Evolutionary conservation across 2,797 vertebrate genomes (phyloP).

Genomic region (Chelidonichthys spinosus): DNA sequence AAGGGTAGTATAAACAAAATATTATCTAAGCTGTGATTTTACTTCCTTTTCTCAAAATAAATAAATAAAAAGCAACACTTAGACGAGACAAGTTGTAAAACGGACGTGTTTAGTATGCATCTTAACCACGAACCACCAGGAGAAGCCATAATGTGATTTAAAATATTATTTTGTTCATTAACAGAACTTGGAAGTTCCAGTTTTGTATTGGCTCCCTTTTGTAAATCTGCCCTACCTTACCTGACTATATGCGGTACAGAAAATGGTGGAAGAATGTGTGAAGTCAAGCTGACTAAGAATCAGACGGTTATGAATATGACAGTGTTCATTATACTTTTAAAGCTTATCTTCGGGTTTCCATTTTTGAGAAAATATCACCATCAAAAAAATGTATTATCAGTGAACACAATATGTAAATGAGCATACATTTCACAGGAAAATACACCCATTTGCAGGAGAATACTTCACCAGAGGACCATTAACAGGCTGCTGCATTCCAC

Average conservation of each 20-base stretch:
- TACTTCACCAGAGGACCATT: slow-evolving; percentile 48
- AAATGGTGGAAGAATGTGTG: not conserved
- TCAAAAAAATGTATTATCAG: not conserved
- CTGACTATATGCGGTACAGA: not conserved
- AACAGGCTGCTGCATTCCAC: slow-evolving; percentile 38
- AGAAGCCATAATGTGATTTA: not conserved
- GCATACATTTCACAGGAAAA: slow-evolving; percentile 40
- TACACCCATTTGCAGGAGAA: slow-evolving; percentile 27
- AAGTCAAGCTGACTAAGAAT: not conserved
- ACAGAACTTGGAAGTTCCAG: not conserved
- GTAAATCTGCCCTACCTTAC: not conserved
- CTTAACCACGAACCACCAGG: not conserved
- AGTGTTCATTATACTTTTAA: not conserved
- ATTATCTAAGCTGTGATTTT: not conserved
- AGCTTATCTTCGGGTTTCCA: not conserved
- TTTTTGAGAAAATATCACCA: slow-evolving; percentile 9
- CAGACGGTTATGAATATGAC: not conserved
- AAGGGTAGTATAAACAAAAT: not conserved
- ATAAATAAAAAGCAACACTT: not conserved
- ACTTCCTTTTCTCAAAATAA: not conserved
- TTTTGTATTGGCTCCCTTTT: not conserved
- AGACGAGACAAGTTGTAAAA: not conserved
- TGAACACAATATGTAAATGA: slow-evolving; percentile 22
- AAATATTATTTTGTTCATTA: not conserved
- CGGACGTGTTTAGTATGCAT: too few species aligned